Base-by-base conservation (phyloP, 2,888 invertebrate genomes). In the Heliconius sara region DNA sequence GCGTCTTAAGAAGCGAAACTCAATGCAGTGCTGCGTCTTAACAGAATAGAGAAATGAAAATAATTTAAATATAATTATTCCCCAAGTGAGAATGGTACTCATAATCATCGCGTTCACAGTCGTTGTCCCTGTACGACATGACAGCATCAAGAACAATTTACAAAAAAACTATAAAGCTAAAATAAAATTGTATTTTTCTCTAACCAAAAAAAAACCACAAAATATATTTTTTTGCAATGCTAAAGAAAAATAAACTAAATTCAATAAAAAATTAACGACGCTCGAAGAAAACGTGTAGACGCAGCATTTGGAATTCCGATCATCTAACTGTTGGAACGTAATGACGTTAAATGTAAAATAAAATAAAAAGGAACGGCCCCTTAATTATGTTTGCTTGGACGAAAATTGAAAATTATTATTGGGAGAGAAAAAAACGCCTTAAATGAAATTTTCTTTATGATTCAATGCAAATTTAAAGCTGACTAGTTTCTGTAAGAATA, bases 261-360 rank as follows among this genome's bases (percentile, higher is more conserved):
- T 79, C 76, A 81, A 82, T 81, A 82, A 82, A 82, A 70, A 82
- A 71, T 78, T 82, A 81, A 80, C 79, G 79, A 81, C 78, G 79
- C 71, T 74, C 79, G 57, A 81, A 81, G 80, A 82, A 60, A 60
- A 60, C 60, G n/a, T 81, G 82, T 80, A 79, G 81, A 66, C 78
- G 78, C 75, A 74, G 57, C 82, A 82, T 82, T 82, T 80, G 79
- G 81, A 81, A 82, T 82, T 81, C 82, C 78, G 81, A 81, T 80
- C 79, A 80, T 78, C 81, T 71, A 81, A 79, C 78, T 78, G 79
- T 78, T 82, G 5, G 65, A 52, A 34, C 52, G 34, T 67, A 67
- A 73, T 73, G 77, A 77, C 43, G 39, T 73, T 10, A 75, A 65
- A 75, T 47, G 27, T 75, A 65, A 63, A 63, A 63, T 43, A 25